Evolutionary conservation across 2,888 invertebrate species (phyloP).

Genomic region (Nesidiocoris tenuis): DNA sequence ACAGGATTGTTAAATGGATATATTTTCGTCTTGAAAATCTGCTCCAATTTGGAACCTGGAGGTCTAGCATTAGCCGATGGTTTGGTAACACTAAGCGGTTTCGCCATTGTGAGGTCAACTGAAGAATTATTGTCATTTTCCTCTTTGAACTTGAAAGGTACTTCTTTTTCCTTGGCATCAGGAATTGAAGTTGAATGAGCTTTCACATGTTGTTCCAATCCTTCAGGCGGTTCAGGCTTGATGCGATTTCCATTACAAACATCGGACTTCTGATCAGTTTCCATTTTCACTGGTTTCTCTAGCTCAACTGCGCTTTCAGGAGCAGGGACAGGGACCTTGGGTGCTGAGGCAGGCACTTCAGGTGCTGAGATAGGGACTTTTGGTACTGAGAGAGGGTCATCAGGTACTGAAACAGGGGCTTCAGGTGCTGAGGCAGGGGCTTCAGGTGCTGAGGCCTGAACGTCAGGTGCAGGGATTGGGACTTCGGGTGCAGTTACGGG

Average conservation of each 20-base stretch:
- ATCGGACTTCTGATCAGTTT: not conserved
- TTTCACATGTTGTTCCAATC: not conserved
- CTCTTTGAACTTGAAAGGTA: constrained; percentile 9
- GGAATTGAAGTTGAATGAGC: not conserved
- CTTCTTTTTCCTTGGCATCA: constrained; percentile 8
- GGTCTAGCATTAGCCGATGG: not conserved
- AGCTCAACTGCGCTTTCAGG: not conserved
- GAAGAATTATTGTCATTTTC: constrained; percentile 7
- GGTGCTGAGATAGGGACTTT: not conserved
- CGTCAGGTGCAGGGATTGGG: not conserved
- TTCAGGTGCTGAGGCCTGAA: too few species aligned
- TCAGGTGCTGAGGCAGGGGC: not conserved
- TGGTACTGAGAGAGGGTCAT: too few species aligned
- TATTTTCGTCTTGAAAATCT: constrained; percentile 49
- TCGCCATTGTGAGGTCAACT: not conserved
- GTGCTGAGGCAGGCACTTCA: too few species aligned
- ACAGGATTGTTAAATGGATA: constrained; percentile 11
- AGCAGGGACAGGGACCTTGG: not conserved
- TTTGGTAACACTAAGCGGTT: not conserved
- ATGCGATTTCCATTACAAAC: too few species aligned
- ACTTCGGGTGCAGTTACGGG: not conserved
- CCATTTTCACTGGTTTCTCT: not conserved
- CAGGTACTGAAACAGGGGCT: not conserved
- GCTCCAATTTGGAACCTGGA: constrained; percentile 49
- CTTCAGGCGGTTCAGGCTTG: not conserved